Evolutionary conservation across 1,140 invertebrate species (phyloP).

Genomic region (Asobara japonica): DNA sequence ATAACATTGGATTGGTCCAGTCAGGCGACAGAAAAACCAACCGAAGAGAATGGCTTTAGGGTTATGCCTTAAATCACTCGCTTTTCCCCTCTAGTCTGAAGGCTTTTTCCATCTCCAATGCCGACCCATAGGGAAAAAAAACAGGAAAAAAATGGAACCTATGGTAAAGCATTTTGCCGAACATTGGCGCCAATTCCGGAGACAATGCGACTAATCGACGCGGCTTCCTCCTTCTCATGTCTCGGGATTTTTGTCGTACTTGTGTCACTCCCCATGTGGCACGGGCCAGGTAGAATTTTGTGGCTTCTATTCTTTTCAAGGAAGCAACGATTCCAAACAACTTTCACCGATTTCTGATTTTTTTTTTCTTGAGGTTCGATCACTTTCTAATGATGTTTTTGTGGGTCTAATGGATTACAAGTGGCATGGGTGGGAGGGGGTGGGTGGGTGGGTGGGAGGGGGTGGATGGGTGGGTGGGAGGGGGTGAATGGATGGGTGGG

Average conservation of each 20-base stretch:
- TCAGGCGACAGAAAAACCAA: neutral
- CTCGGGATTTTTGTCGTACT: neutral
- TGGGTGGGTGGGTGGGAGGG: too few relatives aligned
- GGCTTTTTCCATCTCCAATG: neutral
- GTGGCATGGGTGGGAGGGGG: too few relatives aligned
- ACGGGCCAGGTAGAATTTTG: neutral
- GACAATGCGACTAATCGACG: constrained; percentile 1
- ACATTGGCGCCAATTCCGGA: constrained; percentile 1
- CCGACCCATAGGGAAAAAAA: neutral
- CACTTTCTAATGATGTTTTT: too few relatives aligned
- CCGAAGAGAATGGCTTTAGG: neutral
- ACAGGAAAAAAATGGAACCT: neutral
- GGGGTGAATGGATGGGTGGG: too few relatives aligned
- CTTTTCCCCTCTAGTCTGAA: neutral
- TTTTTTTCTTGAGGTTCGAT: too few relatives aligned
- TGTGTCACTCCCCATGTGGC: neutral
- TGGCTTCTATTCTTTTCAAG: constrained; percentile 1
- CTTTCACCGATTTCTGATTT: neutral
- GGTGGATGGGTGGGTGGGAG: too few relatives aligned
- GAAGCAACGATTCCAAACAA: neutral
- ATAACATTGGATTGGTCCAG: neutral
- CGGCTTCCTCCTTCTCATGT: neutral
- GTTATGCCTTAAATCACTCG: constrained; percentile 7
- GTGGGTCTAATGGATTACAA: too few relatives aligned
- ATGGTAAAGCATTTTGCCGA: constrained; percentile 1